Base-by-base conservation (phyloP, 2,888 invertebrate species). In the Thereva unica region DNA sequence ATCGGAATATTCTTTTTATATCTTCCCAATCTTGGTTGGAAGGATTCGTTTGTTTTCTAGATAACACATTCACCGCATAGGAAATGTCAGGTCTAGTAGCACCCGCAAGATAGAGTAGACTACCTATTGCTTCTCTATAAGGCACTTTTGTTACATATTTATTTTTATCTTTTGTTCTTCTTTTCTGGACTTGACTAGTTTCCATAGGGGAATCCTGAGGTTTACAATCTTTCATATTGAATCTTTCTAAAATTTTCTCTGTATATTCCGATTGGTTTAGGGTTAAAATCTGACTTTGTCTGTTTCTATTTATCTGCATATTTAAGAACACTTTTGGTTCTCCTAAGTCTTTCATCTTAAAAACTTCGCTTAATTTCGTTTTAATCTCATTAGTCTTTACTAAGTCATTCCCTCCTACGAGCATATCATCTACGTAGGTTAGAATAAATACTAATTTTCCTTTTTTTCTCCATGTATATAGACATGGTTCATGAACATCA, bases 1-100 rank as follows among this genome's bases (percentile, higher is more conserved):
- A 69, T 40, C 65, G 59, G 12, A 67, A 49, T 53, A 69, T 44
- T 6, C 67, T 41, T 57, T 65, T 69, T 9, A 67, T 0, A 6
- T 52, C 61, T 4, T 47, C 42, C 67, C 67, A 67, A 34, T 67
- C 61, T 12, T 57, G 47, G 53, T 67, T 50, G 8, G 59, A 64
- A 12, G 67, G 67, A 10, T 67, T 65, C 54, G 53, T 42, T 37
- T 42, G 67, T 34, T 54, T 55, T 45, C 47, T 64, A 41, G 49
- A 54, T n/a, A n/a, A n/a, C n/a, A n/a, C 40, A 59, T 65, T 65
- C 7, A 67, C 35, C 4, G 50, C 59, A 49, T 49, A 59, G 23
- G 23, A 23, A 23, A 23, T 23, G 23, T 23, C 23, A 23, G 23
- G 23, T 23, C 23, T 23, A 23, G 23, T 23, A 23, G 23, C 23